Evolutionary conservation across 2,888 invertebrate genomes (phyloP).

Genomic region (Pseudococcus viburni): DNA sequence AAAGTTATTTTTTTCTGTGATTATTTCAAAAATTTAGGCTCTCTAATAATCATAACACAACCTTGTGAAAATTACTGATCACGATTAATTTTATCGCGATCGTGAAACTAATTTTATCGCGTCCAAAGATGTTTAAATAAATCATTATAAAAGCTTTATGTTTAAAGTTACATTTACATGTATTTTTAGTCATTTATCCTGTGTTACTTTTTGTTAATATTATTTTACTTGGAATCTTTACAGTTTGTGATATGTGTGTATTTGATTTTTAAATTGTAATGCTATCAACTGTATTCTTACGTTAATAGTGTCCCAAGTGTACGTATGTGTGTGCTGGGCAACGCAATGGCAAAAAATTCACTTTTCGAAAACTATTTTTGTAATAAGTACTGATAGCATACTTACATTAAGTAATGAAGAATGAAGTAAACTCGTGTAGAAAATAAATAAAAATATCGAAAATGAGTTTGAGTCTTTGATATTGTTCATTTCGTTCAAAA

Average conservation of each 20-base stretch:
- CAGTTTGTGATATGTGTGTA: neutral
- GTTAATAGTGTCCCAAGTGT: too few relatives aligned
- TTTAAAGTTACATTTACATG: slow-evolving; percentile 18
- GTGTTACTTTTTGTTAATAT: slow-evolving; percentile 55
- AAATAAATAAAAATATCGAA: too few relatives aligned
- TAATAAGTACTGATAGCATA: too few relatives aligned
- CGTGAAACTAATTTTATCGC: neutral
- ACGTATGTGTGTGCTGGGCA: too few relatives aligned
- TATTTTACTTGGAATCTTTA: neutral
- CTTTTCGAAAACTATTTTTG: too few relatives aligned
- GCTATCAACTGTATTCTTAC: neutral
- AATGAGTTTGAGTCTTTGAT: too few relatives aligned
- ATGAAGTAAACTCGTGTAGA: too few relatives aligned
- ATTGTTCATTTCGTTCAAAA: too few relatives aligned
- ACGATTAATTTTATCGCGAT: neutral
- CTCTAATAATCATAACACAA: neutral
- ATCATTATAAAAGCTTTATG: slow-evolving; percentile 6
- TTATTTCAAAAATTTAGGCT: neutral
- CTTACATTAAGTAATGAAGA: too few relatives aligned
- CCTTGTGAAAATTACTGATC: neutral
- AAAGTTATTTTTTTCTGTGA: neutral
- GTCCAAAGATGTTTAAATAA: neutral
- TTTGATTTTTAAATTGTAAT: slow-evolving; percentile 3
- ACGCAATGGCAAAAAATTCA: too few relatives aligned
- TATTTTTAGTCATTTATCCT: slow-evolving; percentile 56